Evolutionary conservation across 2,797 vertebrate species (phyloP).

Genomic region (Helostoma temminkii): DNA sequence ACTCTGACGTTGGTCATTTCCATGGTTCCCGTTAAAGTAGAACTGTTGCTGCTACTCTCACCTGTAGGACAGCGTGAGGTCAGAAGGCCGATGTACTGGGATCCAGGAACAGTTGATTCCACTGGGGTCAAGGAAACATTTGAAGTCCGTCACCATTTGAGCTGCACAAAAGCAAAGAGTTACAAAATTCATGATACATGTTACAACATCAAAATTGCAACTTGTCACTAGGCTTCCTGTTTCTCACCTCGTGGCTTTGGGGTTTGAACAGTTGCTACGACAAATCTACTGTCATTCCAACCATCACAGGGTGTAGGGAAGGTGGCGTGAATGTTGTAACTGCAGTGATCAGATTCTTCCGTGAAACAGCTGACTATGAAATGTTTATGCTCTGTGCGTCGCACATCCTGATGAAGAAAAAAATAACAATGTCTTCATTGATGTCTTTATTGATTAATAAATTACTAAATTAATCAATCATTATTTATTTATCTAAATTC

Average conservation of each 20-base stretch:
- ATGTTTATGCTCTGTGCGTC: fast-evolving
- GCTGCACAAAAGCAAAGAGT: constrained; percentile 38
- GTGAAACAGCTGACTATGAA: fast-evolving
- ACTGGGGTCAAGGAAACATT: background rate
- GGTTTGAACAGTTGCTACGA: fast-evolving
- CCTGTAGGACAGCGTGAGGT: constrained; percentile 58
- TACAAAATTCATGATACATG: background rate
- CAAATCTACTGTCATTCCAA: fast-evolving
- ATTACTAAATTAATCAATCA: no score
- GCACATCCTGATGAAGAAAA: fast-evolving
- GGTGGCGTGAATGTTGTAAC: background rate
- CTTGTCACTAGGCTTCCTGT: background rate
- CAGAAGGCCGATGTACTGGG: background rate
- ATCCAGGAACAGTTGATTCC: constrained; percentile 73
- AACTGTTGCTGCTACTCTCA: constrained; percentile 42
- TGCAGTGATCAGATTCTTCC: background rate
- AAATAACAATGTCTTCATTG: background rate
- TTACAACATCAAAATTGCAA: background rate
- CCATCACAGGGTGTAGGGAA: fast-evolving
- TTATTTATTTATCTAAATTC: no score
- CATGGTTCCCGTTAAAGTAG: background rate
- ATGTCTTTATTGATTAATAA: no score
- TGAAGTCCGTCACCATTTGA: constrained; percentile 64
- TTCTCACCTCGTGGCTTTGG: constrained; percentile 13
- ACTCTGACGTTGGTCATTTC: background rate